Conservation (phyloP, 2,888 invertebrate genomes). For the Eupithecia subfuscata region DNA sequence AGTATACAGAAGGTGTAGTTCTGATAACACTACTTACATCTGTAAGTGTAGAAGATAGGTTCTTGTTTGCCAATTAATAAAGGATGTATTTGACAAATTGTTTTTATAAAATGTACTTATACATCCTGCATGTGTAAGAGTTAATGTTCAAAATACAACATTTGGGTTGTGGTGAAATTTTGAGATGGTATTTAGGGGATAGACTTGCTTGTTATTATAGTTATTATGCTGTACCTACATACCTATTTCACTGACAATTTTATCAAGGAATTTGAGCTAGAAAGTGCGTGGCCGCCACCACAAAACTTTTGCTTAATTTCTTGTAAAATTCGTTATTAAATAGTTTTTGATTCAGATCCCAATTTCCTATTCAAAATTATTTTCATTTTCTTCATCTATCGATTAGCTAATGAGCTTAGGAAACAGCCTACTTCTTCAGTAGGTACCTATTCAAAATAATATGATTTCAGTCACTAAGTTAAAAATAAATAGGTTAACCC, state of each 20-base stretch:
- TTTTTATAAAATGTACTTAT: not conserved
- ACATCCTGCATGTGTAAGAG: not conserved
- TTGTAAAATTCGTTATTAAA: constrained; percentile 51
- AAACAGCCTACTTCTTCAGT: not conserved
- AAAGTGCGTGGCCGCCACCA: constrained; percentile 79
- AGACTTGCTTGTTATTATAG: not conserved
- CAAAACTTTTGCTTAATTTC: constrained; percentile 59
- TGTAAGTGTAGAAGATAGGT: not conserved
- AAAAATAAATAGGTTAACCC: constrained; percentile 17
- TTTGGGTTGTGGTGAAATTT: too few relatives aligned
- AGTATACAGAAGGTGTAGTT: constrained; percentile 57
- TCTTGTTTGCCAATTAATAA: not conserved
- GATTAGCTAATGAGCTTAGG: not conserved
- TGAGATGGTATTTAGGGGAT: too few relatives aligned
- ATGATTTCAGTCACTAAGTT: not conserved
- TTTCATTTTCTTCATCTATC: not conserved
- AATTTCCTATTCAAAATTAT: not conserved
- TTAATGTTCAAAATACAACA: not conserved
- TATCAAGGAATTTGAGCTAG: constrained; percentile 52
- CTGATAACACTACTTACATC: constrained; percentile 36
- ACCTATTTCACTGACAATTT: constrained; percentile 50
- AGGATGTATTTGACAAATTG: not conserved
- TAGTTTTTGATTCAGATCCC: not conserved
- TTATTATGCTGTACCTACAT: not conserved
- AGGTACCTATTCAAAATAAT: not conserved